phyloP scores from a whole-genome alignment of 1,140 invertebrate genomes.

The Drosophila punjabiensis region DNA sequence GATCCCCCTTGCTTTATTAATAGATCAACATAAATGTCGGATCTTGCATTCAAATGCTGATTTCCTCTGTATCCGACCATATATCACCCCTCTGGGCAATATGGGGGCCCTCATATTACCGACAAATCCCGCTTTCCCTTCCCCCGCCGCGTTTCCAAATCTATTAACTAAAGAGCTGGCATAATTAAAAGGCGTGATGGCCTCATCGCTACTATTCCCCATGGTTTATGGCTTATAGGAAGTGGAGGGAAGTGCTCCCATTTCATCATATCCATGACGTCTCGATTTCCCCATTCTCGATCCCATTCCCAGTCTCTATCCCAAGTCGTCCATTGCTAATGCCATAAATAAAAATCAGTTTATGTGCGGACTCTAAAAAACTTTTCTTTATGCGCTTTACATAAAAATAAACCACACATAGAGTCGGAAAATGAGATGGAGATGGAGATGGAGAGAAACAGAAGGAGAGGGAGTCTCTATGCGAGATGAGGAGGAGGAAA shows the following conservation, averaged over 20 bases:
- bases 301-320: constrained; percentile 33
- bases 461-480: constrained; percentile 2
- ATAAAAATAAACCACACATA: constrained; percentile 76
- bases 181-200: constrained; percentile 80
- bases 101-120: constrained; percentile 44
- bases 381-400: constrained; percentile 81
- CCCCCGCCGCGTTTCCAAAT: constrained; percentile 70
- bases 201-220: constrained; percentile 41
- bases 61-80: constrained; percentile 51
- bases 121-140: constrained; percentile 36
- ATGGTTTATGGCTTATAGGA: constrained; percentile 10
- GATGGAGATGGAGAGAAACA: constrained; percentile 14
- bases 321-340: constrained; percentile 48
- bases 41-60: constrained; percentile 70
- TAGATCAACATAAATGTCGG: constrained; percentile 80
- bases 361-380: constrained; percentile 80
- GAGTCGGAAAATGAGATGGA: constrained; percentile 38
- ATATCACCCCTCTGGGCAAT: constrained; percentile 29
- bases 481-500: constrained; percentile 48
- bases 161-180: constrained; percentile 82
- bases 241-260: constrained; percentile 60
- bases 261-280: constrained; percentile 74
- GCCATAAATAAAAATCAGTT: constrained; percentile 82
- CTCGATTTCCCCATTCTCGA: constrained; percentile 67
- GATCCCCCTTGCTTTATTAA: constrained; percentile 65